These are phyloP conservation scores for Stegodyphus mimosarum DNA, from an alignment of 1,140 invertebrate species.

Conservation along the genomic window DNA sequence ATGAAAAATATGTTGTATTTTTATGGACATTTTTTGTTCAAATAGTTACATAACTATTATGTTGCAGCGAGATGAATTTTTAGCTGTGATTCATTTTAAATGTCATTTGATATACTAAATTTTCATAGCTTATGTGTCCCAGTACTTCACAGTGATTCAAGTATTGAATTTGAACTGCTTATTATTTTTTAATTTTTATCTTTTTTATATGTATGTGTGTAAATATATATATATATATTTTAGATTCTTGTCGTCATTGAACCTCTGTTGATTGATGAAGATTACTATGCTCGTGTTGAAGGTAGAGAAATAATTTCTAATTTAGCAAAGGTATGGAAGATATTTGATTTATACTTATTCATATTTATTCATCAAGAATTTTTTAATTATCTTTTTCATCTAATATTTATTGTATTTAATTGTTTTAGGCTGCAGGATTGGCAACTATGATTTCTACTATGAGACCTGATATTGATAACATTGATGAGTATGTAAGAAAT, in stretches of 20 bases:
- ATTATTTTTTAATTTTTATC: too few relatives aligned
- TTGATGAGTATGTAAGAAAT: slow-evolving; percentile 99
- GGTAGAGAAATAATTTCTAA: slow-evolving; percentile 99
- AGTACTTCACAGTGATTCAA: too few relatives aligned
- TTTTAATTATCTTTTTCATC: background rate
- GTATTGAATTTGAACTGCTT: too few relatives aligned
- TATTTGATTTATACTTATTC: background rate
- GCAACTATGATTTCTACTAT: slow-evolving; percentile 99
- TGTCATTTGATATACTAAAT: too few relatives aligned
- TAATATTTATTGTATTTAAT: slow-evolving; percentile 10
- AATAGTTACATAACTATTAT: too few relatives aligned
- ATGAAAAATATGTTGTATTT: too few relatives aligned
- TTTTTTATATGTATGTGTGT: background rate
- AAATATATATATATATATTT: slow-evolving; percentile 32
- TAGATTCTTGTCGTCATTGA: slow-evolving; percentile 98
- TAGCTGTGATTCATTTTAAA: too few relatives aligned
- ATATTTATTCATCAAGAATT: background rate
- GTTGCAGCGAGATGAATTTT: too few relatives aligned
- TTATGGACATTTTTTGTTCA: too few relatives aligned
- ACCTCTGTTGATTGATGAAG: slow-evolving; percentile 98
- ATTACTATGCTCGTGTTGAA: slow-evolving; percentile 99
- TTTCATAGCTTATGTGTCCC: too few relatives aligned
- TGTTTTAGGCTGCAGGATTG: slow-evolving; percentile 87
- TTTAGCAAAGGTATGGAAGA: slow-evolving; percentile 81
- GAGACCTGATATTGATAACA: slow-evolving; percentile 99